Conservation (phyloP, 1,140 invertebrate species). For the Apis mellifera region Amel_HAv3.1 CM009942.2:4732001-4732500, state of each 20-base stretch:
- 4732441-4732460: conserved; percentile 11
- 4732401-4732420: not conserved
- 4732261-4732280: not conserved
- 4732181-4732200: conserved; percentile 35
- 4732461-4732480: conserved; percentile 2
- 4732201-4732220: conserved; percentile 19
- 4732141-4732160: conserved; percentile 30
- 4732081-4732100: conserved; percentile 15
- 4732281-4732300: not conserved
- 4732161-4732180: conserved; percentile 43
- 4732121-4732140: conserved; percentile 40
- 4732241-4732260: conserved; percentile 21
- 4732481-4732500: not conserved
- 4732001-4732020: too few relatives aligned
- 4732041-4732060: not conserved
- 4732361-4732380: not conserved
- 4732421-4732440: not conserved
- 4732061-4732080: conserved; percentile 39
- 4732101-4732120: conserved; percentile 29
- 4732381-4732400: not conserved
- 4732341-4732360: not conserved
- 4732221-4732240: not conserved
- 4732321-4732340: not conserved
- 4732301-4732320: not conserved
- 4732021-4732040: not conserved